Conservation (phyloP, 2,113 vertebrate genomes). For the Eptesicus fuscus region DNA sequence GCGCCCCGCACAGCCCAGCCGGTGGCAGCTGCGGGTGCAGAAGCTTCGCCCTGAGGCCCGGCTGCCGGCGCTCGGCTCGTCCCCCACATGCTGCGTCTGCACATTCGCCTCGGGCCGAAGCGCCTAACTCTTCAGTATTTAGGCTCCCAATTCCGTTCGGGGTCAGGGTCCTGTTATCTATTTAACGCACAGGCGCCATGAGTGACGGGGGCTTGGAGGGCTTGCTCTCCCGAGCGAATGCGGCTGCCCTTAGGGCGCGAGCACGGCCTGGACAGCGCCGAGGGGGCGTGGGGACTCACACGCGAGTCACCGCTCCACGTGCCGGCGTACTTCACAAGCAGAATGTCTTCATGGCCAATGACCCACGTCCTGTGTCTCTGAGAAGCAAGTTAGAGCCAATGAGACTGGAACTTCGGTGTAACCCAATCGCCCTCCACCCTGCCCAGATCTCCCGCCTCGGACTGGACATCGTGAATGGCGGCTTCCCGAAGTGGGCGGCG, state of each 20-base stretch:
- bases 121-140: conserved; percentile 51
- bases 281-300: not conserved
- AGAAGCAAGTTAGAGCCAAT: conserved; percentile 6
- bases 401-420: not conserved
- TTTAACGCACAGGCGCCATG: conserved; percentile 11
- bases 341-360: conserved; percentile 32
- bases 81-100: not conserved
- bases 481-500: not conserved
- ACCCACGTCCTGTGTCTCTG: conserved; percentile 2
- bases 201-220: not conserved
- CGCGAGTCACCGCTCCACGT: not conserved
- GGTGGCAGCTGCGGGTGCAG: too few species aligned
- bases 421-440: not conserved
- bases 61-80: not conserved
- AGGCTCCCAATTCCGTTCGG: conserved; percentile 29
- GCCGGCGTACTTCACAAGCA: conserved; percentile 41
- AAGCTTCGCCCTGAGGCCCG: not conserved
- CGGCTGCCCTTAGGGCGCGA: not conserved
- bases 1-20: not conserved
- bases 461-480: not conserved
- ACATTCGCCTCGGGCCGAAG: conserved; percentile 37
- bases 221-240: too few species aligned
- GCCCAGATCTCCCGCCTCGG: not conserved
- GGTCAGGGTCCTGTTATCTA: conserved; percentile 30
- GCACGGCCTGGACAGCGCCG: not conserved